Base-by-base conservation (phyloP, 2,797 vertebrate species). In the Labroides dimidiatus region DNA sequence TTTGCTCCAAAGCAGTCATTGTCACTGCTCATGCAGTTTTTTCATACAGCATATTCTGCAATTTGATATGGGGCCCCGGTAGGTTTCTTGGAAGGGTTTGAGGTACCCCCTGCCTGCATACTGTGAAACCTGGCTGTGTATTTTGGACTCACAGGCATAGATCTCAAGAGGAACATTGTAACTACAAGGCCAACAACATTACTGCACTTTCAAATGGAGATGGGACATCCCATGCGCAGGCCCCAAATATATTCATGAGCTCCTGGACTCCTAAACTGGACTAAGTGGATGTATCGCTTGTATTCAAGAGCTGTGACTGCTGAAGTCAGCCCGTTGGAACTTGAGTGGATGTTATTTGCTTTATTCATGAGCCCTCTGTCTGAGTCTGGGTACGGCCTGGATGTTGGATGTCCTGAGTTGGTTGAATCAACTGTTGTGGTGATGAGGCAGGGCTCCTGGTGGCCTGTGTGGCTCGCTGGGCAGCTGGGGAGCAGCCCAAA, bases 371-470 rank as follows among this genome's bases (percentile, higher is more conserved):
- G 50, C 84, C 69, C 20, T 60, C 23, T 50, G 45, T 63, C 70
- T 67, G 45, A 60, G 55, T 63, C 39, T 56, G 77, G 82, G 39
- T 59, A 19, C 68, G 51, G 77, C 70, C 80, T 85, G 85, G 84
- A 84, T 76, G 83, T 74, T 83, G 80, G 81, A 72, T 53, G 69
- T 48, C 82, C 75, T 72, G 69, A 77, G 65, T 51, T 68, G 61
- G 78, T 84, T 70, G 78, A 71, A 70, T 79, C 85, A 37, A 76
- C 82, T 83, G 79, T 84, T 72, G 91, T 72, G 70, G 91, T 90
- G 89, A 93, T 93, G 92, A 88, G 81, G 88, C 89, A 92, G 87
- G 84, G 72, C 81, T 90, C 80, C 86, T 82, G 85, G 95, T 93
- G 94, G 91, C 93, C 94, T 77, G 78, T 77, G 86, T 69, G 92